Evolutionary conservation across 1,140 invertebrate species (phyloP), one percentile per base, ranked within the genome.

Genomic region (Capitella teleta): DNA sequence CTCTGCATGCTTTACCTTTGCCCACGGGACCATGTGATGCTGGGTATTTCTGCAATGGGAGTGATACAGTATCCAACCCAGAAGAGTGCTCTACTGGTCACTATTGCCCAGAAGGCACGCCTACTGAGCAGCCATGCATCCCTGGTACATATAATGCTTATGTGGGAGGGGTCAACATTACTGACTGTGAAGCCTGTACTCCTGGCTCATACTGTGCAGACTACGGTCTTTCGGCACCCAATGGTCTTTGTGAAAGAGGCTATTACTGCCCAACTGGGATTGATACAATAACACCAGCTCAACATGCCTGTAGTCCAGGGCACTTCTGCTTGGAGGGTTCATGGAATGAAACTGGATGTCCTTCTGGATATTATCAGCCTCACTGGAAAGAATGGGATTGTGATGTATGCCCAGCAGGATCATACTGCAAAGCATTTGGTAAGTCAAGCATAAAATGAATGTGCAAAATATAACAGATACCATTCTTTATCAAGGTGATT

Each of bases 1-100:
- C 55, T 5, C 50, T 37, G n/a, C 53, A 57, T 23, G 61, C 49
- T n/a, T 50, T 63, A 19, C 19, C 57, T 8, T 14, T 41, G 0
- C 65, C 65, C 12, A 57, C 59, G 41, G 67, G 65, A 4, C 54
- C 61, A 47, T 69, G 67, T 53, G 40, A 47, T 28, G 59, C 48
- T n/a, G 67, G 67, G 12, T 67, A 49, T 52, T 69, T 64, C 59
- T 69, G 66, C 52, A 68, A 66, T 53, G 61, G 59, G 14, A 64
- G 56, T 43, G 54, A 61, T 1, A 47, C 44, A 38, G 42, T 59
- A 18, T 56, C 58, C 14, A 53, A 66, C 45, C 63, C 66, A 12
- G 25, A 26, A 23, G 50, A 44, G 4, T 68, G 66, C 47, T 51
- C 53, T 2, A 25, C 18, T n/a, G 66, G 66, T 14, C 45, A 64